Percentiles rank a stretch among this genome's conserved stretches.
These are phyloP conservation scores for Heterodera carotae DNA, from an alignment of 1,140 invertebrate species.

Conservation along the genomic window DNA sequence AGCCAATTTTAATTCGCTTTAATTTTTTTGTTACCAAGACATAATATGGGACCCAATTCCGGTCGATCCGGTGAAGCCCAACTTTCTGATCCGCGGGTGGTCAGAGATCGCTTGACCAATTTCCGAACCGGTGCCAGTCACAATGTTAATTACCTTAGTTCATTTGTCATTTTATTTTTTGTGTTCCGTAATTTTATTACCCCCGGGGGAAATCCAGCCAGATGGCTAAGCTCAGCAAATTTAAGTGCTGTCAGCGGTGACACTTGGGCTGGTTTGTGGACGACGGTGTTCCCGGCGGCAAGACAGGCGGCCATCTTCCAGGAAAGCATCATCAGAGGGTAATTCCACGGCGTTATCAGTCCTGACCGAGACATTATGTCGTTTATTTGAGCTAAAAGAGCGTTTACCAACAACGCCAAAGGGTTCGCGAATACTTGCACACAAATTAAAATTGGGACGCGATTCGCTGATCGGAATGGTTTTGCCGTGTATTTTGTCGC, in stretches of 20 bases:
- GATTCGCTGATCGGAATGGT: conserved; percentile 84
- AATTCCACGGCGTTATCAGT: conserved; percentile 94
- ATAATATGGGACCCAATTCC: conserved; percentile 78
- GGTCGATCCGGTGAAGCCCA: conserved; percentile 85
- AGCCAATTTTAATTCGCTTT: conserved; percentile 49
- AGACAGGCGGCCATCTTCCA: conserved; percentile 91
- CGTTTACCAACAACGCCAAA: conserved; percentile 88
- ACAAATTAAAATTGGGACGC: conserved; percentile 71
- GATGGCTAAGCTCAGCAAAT: conserved; percentile 73
- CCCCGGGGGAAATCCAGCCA: conserved; percentile 69
- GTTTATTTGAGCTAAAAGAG: conserved; percentile 68
- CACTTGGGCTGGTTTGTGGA: conserved; percentile 80
- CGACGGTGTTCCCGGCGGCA: conserved; percentile 66
- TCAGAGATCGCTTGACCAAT: conserved; percentile 78
- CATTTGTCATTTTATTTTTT: conserved; percentile 60
- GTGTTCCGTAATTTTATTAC: conserved; percentile 64
- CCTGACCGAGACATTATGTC: neutral
- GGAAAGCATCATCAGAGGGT: conserved; percentile 88
- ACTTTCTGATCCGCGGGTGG: conserved; percentile 77
- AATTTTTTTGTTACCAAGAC: conserved; percentile 61
- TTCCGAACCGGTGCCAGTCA: conserved; percentile 79
- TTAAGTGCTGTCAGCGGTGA: conserved; percentile 83
- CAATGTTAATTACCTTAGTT: conserved; percentile 71
- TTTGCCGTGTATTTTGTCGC: conserved; percentile 71
- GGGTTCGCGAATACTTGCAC: conserved; percentile 89